Evolutionary conservation across 2,113 vertebrate genomes (phyloP), one percentile per base, ranked within the genome.

Genomic region (Tragulus kanchil): DNA sequence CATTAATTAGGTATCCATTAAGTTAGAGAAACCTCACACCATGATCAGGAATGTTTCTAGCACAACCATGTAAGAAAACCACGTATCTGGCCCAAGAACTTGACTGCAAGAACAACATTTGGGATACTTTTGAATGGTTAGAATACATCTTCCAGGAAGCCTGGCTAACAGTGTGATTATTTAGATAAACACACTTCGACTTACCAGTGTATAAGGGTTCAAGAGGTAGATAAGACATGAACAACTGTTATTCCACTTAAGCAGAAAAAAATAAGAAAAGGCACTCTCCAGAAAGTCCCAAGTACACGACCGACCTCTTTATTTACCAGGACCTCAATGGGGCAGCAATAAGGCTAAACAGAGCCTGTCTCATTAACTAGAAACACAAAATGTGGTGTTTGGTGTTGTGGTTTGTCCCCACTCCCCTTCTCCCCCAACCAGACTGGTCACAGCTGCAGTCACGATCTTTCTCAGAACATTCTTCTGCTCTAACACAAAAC

Each of bases 121-220:
- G 21, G 28, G 17, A 85, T 79, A 58, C 17, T 42, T 81, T 3
- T 62, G 28, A 85, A 79, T 54, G 45, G 36, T 59, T 58, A 92
- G 26, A 93, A 93, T 56, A 31, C 50, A 86, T 92, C 73, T 78
- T 78, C 62, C 52, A 90, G 48, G 26, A 96, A 92, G n/a, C 79
- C 2, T 56, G 17, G 52, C 45, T 95, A 10, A 69, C 4, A 82
- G 52, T 48, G 21, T 62, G 50, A 89, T 58, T 91, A 83, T 67
- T 69, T 67, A 96, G 62, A 83, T 42, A 96, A 71, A 92, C 16
- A 45, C 48, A 94, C 81, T 94, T 92, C 83, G 92, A 89, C 42
- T 73, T 65, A 81, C 52, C 25, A 42, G 25, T 31, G 4, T 79
- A 0, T 50, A 58, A 71, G 73, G 86, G 17, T 88, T 28, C 69